Base-by-base conservation (phyloP, 2,797 vertebrate species). In the Dromococcyx pavoninus region DNA sequence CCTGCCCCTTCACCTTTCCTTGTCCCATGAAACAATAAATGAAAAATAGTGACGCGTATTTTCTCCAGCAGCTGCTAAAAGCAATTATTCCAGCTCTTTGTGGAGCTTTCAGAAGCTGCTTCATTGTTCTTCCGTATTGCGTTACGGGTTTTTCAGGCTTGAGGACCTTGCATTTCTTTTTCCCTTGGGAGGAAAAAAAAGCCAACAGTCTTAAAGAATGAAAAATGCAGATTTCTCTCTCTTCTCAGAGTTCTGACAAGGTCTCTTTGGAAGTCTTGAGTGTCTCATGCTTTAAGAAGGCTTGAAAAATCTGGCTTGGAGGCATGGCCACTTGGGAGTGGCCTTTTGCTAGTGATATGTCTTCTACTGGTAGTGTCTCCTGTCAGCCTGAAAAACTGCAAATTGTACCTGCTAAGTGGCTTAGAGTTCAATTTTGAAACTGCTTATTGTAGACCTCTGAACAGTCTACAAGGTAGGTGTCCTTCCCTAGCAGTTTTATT, bases 1-100 rank as follows among this genome's bases (percentile, higher is more conserved):
- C 79, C 85, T 95, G 94, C 79, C 91, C 93, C 78, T 95, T 97
- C 88, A 89, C 95, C 93, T 93, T 51, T 92, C 67, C 77, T 61
- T 93, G 64, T 94, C 93, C 91, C 69, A 27, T 88, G 94, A 82
- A 97, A 94, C 86, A 91, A 84, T 86, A 96, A 71, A 89, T 89
- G 91, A 92, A 94, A 90, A 96, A 94, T 79, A 87, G 33, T 54
- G 43, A 57, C 77, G 91, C 54, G 50, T 91, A 72, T 94, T 94
- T 53, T 93, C 41, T 94, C 54, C 61, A 57, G 24, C 71, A 80
- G 80, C 91, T 96, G 74, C 93, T 95, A 72, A 81, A 91, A 94
- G 54, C 86, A 85, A 90, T 95, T 96, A 87, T 93, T 93, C 74
- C 80, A 66, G 7, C 32, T 87, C 77, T 96, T 91, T 65, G 65